A percentile compares a stretch with the other conserved stretches of the same genome.
phyloP scores from a whole-genome alignment of 2,113 vertebrate species.

The Ginglymostoma cirratum region DNA sequence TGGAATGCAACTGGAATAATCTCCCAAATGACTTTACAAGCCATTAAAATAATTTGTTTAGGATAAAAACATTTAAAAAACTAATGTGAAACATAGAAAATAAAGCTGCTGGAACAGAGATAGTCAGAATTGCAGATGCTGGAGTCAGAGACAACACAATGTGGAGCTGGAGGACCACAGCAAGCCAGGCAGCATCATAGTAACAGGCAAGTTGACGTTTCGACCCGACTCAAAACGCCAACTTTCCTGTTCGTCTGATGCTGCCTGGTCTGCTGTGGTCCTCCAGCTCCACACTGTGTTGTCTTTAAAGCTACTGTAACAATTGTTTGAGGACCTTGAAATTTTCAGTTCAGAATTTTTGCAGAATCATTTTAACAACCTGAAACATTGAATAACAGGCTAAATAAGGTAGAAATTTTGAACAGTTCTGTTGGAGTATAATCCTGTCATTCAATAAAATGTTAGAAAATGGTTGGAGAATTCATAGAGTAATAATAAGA shows the following conservation, averaged over 20 bases:
- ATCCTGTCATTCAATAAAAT: background rate
- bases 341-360: background rate
- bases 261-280: too few relatives aligned
- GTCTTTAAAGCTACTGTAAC: background rate
- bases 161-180: too few relatives aligned
- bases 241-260: too few relatives aligned
- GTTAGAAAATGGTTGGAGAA: background rate
- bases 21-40: background rate
- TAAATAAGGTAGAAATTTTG: background rate
- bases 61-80: background rate
- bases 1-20: background rate
- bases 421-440: background rate
- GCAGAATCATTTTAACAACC: background rate
- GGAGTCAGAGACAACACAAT: too few relatives aligned
- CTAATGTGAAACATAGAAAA: background rate
- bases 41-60: constrained; percentile 1
- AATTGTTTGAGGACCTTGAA: background rate
- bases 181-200: too few relatives aligned
- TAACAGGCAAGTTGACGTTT: too few relatives aligned
- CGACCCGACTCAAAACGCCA: too few relatives aligned
- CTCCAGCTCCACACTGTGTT: too few relatives aligned
- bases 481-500: background rate
- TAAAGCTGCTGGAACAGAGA: background rate
- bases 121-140: too few relatives aligned
- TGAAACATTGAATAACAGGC: background rate